Conservation (phyloP, 1,140 invertebrate species). For the Akabosia matsudoensis region DNA sequence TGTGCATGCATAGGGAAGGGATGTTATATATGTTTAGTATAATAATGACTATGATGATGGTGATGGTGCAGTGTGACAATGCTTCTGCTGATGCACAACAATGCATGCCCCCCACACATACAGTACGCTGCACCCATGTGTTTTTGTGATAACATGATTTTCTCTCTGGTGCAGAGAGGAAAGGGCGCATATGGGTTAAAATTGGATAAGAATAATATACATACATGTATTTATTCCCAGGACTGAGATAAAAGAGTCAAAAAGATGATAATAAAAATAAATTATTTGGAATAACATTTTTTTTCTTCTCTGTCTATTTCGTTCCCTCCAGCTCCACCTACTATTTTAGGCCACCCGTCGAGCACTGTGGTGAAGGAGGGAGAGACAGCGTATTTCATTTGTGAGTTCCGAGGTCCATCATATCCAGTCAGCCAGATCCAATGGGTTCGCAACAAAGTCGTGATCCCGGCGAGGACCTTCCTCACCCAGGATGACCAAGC, state of each 20-base stretch:
- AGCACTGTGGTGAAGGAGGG: constrained; percentile 64
- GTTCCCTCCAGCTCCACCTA: constrained; percentile 55
- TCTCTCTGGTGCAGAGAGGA: too few species aligned
- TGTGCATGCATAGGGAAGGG: neutral
- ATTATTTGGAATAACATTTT: constrained; percentile 35
- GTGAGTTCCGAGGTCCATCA: constrained; percentile 61
- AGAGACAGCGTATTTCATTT: constrained; percentile 61
- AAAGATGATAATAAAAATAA: constrained; percentile 45
- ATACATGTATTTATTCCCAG: constrained; percentile 10
- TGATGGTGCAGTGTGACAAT: neutral
- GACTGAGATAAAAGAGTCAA: constrained; percentile 26
- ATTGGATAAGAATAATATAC: neutral
- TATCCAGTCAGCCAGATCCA: constrained; percentile 62
- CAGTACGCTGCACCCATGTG: neutral
- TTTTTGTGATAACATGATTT: neutral
- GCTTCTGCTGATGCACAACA: neutral
- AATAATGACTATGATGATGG: too few species aligned
- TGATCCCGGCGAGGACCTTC: constrained; percentile 30
- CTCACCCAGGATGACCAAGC: constrained; percentile 14
- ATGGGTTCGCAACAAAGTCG: constrained; percentile 68
- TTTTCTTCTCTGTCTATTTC: constrained; percentile 37
- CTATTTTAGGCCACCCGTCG: constrained; percentile 57
- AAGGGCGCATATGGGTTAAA: neutral
- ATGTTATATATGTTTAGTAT: too few species aligned
- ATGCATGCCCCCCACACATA: neutral